A percentile compares a stretch with the other conserved stretches of the same genome.
Conservation (phyloP, 1,140 invertebrate genomes). For the Aphaenogaster ashmeadi region DNA sequence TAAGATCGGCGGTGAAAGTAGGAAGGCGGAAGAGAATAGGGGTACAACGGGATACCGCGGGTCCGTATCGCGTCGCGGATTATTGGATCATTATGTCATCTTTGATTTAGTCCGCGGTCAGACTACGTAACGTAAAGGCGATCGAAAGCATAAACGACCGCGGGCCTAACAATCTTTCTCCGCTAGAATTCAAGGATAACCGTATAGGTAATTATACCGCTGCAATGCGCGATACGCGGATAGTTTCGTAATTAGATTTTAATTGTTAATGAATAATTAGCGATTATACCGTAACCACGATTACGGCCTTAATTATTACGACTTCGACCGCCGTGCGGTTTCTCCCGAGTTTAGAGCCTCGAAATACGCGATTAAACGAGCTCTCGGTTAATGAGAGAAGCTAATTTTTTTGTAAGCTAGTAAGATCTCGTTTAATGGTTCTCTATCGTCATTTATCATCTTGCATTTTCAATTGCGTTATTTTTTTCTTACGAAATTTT, state of each 20-base stretch:
- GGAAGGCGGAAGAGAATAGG: slow-evolving; percentile 27
- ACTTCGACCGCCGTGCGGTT: slow-evolving; percentile 5
- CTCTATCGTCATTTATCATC: neutral
- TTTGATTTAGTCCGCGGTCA: slow-evolving; percentile 27
- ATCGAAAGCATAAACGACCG: neutral
- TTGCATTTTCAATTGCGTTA: neutral
- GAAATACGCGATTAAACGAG: slow-evolving; percentile 4
- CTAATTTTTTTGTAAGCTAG: slow-evolving; percentile 3
- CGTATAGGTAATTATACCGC: slow-evolving; percentile 23
- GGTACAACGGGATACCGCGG: slow-evolving; percentile 12
- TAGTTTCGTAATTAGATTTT: slow-evolving; percentile 50
- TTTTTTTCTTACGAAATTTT: neutral
- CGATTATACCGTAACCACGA: slow-evolving; percentile 37
- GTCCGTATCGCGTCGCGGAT: slow-evolving; percentile 19
- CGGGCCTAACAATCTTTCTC: neutral
- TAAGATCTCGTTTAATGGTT: neutral
- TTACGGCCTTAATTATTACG: slow-evolving; percentile 43
- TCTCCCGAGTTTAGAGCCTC: slow-evolving; percentile 7
- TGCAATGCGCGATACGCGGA: neutral
- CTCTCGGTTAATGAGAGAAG: neutral
- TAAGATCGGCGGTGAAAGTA: slow-evolving; percentile 44
- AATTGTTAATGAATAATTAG: slow-evolving; percentile 55
- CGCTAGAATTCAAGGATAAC: slow-evolving; percentile 34
- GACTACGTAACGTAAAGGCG: neutral
- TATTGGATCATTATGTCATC: slow-evolving; percentile 47